phyloP scores from a whole-genome alignment of 2,888 invertebrate species.

The Papilio gigon region DNA sequence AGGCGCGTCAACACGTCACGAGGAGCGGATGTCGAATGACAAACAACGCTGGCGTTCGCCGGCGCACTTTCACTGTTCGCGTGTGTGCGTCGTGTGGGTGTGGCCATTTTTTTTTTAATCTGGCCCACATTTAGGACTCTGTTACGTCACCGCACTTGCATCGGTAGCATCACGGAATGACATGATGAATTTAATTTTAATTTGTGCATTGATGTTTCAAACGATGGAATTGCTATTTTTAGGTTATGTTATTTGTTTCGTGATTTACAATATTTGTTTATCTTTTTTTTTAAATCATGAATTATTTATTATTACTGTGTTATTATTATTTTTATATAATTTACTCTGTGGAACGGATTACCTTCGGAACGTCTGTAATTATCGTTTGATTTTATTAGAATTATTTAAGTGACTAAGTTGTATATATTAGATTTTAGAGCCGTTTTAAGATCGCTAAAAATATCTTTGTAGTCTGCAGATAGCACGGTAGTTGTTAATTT shows the following conservation, averaged over 20 bases:
- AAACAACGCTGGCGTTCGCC: slow-evolving; percentile 28
- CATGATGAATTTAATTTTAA: slow-evolving; percentile 53
- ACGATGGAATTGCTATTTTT: not conserved
- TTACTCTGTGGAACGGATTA: no score
- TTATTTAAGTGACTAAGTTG: no score
- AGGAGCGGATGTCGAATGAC: slow-evolving; percentile 34
- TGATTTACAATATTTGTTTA: not conserved
- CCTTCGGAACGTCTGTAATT: no score
- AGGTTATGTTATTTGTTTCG: not conserved
- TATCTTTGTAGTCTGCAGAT: no score
- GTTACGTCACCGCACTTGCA: slow-evolving; percentile 69
- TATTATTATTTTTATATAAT: no score
- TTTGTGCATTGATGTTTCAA: slow-evolving; percentile 33
- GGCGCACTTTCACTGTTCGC: slow-evolving; percentile 71
- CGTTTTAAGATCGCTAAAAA: no score
- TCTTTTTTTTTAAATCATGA: not conserved
- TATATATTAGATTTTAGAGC: no score
- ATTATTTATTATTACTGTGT: no score
- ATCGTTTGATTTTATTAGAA: no score
- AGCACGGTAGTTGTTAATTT: no score
- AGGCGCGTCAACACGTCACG: slow-evolving; percentile 39
- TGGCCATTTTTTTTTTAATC: slow-evolving; percentile 73
- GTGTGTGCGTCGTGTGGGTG: slow-evolving; percentile 56
- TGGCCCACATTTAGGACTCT: slow-evolving; percentile 73
- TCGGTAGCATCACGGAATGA: slow-evolving; percentile 56